Base-by-base conservation (phyloP, 2,888 invertebrate genomes). In the Apoda limacodes region DNA sequence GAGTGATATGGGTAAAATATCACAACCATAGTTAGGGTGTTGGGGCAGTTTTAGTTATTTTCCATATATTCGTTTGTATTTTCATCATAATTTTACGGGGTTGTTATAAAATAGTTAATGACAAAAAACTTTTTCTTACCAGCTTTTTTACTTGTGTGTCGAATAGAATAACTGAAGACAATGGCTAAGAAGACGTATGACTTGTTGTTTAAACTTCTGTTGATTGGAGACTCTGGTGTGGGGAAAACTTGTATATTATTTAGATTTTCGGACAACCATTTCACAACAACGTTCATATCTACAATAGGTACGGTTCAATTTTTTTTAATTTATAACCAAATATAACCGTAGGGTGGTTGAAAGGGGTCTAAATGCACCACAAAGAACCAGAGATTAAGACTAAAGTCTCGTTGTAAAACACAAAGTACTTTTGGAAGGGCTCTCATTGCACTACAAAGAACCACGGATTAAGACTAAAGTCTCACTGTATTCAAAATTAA, bases 151-250 rank as follows among this genome's bases (percentile, higher is more conserved):
- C 45, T 48, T 46, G 36, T 1, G 42, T 39, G 43, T 38, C 33
- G 32, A 45, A 46, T 52, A 52, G 39, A 50, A 38, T 35, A n/a
- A n/a, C n/a, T n/a, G n/a, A 45, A 19, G 51, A 71, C 83, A 86
- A 95, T 95, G 94, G 94, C 94, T 66, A 95, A 95, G 84, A 93
- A 93, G 85, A 94, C 95, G 46, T 95, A 95, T 84, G 95, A 95
- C 83, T 85, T 95, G 62, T 82, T 95, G 57, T 95, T 95, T 74
- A 95, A 95, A 84, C 83, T 95, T 52, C 82, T 95, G 48, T 83
- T 95, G 50, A 95, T 95, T 70, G 95, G 95, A 46, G 95, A 95
- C 74, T 94, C 93, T 29, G 95, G 95, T 48, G 95, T 95, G 47
- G 95, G 95, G 51, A 95, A 95, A 78, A 95, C 95, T 31, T 95